Evolutionary conservation across 2,113 vertebrate genomes (phyloP).

Genomic region (Erythrolamprus reginae): DNA sequence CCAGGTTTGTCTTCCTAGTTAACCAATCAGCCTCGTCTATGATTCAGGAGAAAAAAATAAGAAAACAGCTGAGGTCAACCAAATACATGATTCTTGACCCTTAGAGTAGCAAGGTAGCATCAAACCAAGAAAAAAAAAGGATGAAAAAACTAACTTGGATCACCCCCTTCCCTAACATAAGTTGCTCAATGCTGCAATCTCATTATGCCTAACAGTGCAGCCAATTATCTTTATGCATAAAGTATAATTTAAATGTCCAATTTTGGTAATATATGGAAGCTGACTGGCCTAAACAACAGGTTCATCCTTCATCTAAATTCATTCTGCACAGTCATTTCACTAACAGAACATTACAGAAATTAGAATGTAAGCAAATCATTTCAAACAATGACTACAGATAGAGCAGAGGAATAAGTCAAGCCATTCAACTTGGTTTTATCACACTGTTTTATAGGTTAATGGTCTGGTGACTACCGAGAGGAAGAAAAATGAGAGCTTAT

Average conservation of each 20-base stretch:
- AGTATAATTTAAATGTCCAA: not conserved
- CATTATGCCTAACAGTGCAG: not conserved
- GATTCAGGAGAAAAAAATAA: not conserved
- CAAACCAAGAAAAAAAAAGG: not conserved
- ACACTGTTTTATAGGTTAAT: slow-evolving; percentile 61
- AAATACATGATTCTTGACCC: not conserved
- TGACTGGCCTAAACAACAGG: slow-evolving; percentile 22
- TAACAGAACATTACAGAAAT: slow-evolving; percentile 68
- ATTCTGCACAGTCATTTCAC: slow-evolving; percentile 41
- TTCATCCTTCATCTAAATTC: slow-evolving; percentile 60
- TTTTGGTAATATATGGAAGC: not conserved
- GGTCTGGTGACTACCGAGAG: slow-evolving; percentile 56
- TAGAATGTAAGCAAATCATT: slow-evolving; percentile 51
- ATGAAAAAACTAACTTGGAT: not conserved
- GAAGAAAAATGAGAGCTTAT: slow-evolving; percentile 48
- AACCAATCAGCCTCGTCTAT: not conserved
- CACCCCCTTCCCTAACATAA: not conserved
- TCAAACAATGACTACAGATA: slow-evolving; percentile 55
- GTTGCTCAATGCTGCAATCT: not conserved
- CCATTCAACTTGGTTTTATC: slow-evolving; percentile 64
- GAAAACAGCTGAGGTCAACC: not conserved
- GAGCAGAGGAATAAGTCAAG: slow-evolving; percentile 60
- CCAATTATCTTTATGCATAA: not conserved
- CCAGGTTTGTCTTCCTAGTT: not conserved
- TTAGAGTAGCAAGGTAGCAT: not conserved